Percentiles rank a stretch among this genome's conserved stretches.
Evolutionary conservation across 1,140 invertebrate genomes (phyloP).

Genomic region (Medauroidea extradentata): DNA sequence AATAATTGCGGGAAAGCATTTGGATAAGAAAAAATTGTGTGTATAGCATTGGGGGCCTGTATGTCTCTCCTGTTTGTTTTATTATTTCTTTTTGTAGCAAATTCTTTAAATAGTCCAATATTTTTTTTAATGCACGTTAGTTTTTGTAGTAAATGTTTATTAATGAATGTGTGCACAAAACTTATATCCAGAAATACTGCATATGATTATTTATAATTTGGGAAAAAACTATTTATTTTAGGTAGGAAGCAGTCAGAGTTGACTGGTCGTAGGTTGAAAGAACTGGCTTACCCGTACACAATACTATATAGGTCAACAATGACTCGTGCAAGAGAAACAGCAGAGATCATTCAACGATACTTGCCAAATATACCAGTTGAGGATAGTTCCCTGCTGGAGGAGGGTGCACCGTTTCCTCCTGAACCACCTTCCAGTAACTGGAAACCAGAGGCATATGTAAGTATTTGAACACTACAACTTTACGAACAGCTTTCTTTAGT

Average conservation of each 20-base stretch:
- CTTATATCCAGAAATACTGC: no score
- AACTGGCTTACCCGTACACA: constrained; percentile 73
- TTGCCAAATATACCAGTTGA: constrained; percentile 46
- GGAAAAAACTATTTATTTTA: constrained; percentile 12
- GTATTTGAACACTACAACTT: constrained; percentile 24
- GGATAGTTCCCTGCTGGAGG: constrained; percentile 74
- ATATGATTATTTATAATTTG: no score
- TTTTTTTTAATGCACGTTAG: no score
- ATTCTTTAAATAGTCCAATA: no score
- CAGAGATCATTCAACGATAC: constrained; percentile 63
- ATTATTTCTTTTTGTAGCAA: no score
- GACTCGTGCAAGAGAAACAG: constrained; percentile 89
- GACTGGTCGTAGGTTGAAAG: constrained; percentile 21
- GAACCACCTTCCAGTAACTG: constrained; percentile 86
- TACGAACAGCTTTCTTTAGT: no score
- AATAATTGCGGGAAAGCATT: no score
- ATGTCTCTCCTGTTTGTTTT: no score
- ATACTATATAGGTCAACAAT: constrained; percentile 84
- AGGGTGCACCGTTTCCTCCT: constrained; percentile 87
- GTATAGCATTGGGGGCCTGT: no score
- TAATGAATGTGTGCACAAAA: no score
- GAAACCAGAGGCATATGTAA: constrained; percentile 76
- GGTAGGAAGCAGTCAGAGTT: constrained; percentile 11
- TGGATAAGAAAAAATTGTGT: no score
- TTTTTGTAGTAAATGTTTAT: no score